Evolutionary conservation across 1,140 invertebrate genomes (phyloP).

Genomic region (Drosophila malerkotliana): DNA sequence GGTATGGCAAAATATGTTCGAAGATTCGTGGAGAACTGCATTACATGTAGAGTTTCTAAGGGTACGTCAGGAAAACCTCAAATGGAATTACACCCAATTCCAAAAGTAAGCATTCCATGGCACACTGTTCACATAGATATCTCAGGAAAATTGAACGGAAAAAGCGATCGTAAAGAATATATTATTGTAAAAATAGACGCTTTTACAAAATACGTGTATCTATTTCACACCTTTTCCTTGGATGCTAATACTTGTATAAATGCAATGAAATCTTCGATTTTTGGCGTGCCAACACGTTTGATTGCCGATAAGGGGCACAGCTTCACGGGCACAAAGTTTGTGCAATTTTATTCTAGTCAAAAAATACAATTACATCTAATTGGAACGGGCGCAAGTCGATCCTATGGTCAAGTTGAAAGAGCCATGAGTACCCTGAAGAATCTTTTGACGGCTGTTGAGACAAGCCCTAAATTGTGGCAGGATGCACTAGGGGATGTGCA

Average conservation of each 20-base stretch:
- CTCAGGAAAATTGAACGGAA: slow-evolving; percentile 7
- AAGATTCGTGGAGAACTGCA: no score
- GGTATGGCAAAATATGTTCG: no score
- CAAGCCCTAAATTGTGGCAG: no score
- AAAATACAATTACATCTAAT: not conserved
- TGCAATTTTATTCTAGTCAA: not conserved
- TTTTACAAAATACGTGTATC: not conserved
- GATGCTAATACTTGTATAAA: no score
- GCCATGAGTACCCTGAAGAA: no score
- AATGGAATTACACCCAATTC: not conserved
- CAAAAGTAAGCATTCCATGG: slow-evolving; percentile 14
- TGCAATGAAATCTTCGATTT: not conserved
- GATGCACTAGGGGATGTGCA: not conserved
- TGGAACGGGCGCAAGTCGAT: no score
- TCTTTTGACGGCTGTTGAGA: no score
- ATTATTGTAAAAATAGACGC: slow-evolving; percentile 13
- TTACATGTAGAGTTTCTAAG: no score
- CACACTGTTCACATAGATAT: slow-evolving; percentile 21
- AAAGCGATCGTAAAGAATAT: slow-evolving; percentile 22
- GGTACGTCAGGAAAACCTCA: no score
- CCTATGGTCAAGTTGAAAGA: no score
- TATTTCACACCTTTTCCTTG: no score
- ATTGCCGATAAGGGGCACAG: not conserved
- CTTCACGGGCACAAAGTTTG: slow-evolving; percentile 10
- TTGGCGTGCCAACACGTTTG: not conserved